A percentile compares a stretch with the other conserved stretches of the same genome.
phyloP scores from a whole-genome alignment of 2,888 invertebrate species.

The Petrolisthes manimaculis region DNA sequence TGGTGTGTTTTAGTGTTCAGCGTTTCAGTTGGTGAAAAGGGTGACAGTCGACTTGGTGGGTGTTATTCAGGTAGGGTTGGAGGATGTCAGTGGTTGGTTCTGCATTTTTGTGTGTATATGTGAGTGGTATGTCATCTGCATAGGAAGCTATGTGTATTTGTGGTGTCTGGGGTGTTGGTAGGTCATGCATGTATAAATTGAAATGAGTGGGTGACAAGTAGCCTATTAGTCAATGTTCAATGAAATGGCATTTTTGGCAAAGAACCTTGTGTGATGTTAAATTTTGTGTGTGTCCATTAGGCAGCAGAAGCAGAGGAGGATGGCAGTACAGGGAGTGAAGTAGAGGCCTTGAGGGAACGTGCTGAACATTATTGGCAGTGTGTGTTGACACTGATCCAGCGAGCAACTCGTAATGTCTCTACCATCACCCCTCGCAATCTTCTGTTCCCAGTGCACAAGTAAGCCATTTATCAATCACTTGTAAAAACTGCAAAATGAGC shows the following conservation, averaged over 20 bases:
- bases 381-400: constrained; percentile 44
- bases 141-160: too few species aligned
- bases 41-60: too few species aligned
- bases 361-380: constrained; percentile 63
- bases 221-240: background rate
- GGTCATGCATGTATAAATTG: too few species aligned
- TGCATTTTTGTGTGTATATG: too few species aligned
- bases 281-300: constrained; percentile 4
- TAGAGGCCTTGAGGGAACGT: constrained; percentile 59
- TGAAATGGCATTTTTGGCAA: background rate
- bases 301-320: constrained; percentile 45
- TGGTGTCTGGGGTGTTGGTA: too few species aligned
- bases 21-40: too few species aligned
- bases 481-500: too few species aligned
- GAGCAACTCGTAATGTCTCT: constrained; percentile 19
- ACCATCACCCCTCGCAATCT: constrained; percentile 39
- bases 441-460: constrained; percentile 43
- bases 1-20: too few species aligned
- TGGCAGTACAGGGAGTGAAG: constrained; percentile 53
- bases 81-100: too few species aligned
- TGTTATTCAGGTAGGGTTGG: too few species aligned
- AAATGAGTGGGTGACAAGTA: too few species aligned
- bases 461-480: background rate
- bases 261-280: background rate
- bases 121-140: too few species aligned